Conservation (phyloP, 2,797 vertebrate genomes). For the Aselliscus stoliczkanus region DNA sequence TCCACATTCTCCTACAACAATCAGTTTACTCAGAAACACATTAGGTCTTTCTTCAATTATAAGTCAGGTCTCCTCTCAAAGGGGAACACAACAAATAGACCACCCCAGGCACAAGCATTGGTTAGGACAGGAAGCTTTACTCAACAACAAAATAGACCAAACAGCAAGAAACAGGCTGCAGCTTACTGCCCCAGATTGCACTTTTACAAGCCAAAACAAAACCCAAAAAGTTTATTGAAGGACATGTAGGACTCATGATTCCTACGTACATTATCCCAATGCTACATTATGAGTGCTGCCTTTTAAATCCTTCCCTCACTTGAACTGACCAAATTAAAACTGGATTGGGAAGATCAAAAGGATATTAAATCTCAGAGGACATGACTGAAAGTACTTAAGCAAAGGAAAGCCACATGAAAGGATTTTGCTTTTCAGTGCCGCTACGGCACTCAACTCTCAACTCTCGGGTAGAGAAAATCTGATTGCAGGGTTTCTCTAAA, state of each 20-base stretch:
- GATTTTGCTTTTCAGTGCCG: background rate
- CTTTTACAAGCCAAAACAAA: background rate
- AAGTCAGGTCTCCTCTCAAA: background rate
- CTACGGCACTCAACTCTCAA: background rate
- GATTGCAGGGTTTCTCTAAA: background rate
- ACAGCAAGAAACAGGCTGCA: background rate
- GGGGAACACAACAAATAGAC: background rate
- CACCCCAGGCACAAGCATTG: background rate
- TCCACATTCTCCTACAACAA: background rate
- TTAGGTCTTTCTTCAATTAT: background rate
- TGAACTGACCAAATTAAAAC: slow-evolving; percentile 51
- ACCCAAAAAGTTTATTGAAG: background rate
- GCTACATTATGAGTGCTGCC: background rate
- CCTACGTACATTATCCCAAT: background rate
- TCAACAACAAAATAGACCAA: background rate
- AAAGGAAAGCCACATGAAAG: slow-evolving; percentile 24
- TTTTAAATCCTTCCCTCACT: slow-evolving; percentile 28
- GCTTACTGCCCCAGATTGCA: background rate
- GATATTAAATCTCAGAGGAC: background rate
- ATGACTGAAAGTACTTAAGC: background rate
- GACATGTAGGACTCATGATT: background rate
- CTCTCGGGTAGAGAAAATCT: background rate
- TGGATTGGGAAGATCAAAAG: slow-evolving; percentile 14
- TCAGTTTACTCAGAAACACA: background rate
- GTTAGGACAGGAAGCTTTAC: background rate